Percentiles rank a stretch among this genome's conserved stretches.
Conservation (phyloP, 2,888 invertebrate genomes). For the Oligia latruncula region DNA sequence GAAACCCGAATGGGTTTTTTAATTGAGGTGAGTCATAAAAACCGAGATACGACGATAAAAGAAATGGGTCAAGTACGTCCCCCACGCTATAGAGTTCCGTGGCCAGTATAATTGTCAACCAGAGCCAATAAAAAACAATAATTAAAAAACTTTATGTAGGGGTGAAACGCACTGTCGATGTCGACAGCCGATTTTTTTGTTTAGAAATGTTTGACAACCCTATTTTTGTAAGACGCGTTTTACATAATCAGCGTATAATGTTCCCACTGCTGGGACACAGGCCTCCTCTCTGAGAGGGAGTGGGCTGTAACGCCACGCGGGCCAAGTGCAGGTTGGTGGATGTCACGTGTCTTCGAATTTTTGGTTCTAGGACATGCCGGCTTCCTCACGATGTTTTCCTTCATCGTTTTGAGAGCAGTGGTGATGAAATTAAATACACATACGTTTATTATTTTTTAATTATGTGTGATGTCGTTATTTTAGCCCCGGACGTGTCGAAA, state of each 20-base stretch:
- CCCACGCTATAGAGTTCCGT: slow-evolving; percentile 25
- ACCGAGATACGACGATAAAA: slow-evolving; percentile 47
- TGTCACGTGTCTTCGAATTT: neutral
- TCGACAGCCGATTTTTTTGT: neutral
- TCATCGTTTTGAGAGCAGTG: neutral
- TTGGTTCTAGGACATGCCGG: neutral
- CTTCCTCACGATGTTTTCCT: neutral
- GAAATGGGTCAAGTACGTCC: slow-evolving; percentile 62
- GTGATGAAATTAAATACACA: neutral
- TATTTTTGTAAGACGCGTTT: neutral
- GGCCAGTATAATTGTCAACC: slow-evolving; percentile 51
- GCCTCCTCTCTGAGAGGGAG: neutral
- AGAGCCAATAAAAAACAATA: slow-evolving; percentile 56
- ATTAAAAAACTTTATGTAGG: slow-evolving; percentile 54
- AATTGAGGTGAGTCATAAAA: slow-evolving; percentile 26
- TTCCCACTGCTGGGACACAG: neutral
- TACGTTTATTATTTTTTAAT: slow-evolving; percentile 5
- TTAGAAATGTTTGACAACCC: neutral
- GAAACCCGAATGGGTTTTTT: slow-evolving; percentile 16
- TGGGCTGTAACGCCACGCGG: neutral
- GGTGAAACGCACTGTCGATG: slow-evolving; percentile 9
- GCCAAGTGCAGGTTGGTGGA: neutral
- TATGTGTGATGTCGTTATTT: slow-evolving; percentile 6
- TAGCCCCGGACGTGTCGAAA: slow-evolving; percentile 13
- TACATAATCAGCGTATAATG: neutral